Evolutionary conservation across 2,797 vertebrate species (phyloP).

Genomic region (Hyperoplus immaculatus): DNA sequence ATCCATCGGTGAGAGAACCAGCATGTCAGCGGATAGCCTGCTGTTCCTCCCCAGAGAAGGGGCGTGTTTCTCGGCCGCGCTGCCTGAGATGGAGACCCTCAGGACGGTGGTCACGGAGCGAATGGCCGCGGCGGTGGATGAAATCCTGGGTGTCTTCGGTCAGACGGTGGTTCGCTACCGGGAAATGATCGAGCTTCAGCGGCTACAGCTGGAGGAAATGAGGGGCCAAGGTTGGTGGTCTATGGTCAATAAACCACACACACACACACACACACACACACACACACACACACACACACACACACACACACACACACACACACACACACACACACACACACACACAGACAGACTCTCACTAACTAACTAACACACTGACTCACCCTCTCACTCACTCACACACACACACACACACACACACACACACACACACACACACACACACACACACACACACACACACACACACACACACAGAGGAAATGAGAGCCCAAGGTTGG

Average conservation of each 20-base stretch:
- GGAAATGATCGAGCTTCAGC: conserved; percentile 38
- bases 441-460: too few species aligned
- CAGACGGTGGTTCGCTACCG: conserved; percentile 42
- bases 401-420: too few species aligned
- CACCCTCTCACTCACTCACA: too few species aligned
- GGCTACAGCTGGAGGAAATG: conserved; percentile 6
- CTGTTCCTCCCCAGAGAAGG: neutral
- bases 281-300: neutral
- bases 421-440: too few species aligned
- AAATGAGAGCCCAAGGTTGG: too few species aligned
- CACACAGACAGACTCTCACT: neutral
- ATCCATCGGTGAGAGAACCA: neutral
- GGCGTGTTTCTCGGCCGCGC: neutral
- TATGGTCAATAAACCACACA: neutral
- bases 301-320: too few species aligned
- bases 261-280: neutral
- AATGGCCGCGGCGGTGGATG: conserved; percentile 52
- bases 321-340: too few species aligned
- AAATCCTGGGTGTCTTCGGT: conserved; percentile 45
- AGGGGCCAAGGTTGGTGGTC: conserved; percentile 3
- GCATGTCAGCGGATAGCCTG: conserved; percentile 32
- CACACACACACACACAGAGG: too few species aligned
- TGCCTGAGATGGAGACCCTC: conserved; percentile 33
- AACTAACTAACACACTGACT: too few species aligned
- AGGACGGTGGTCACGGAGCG: conserved; percentile 40